Evolutionary conservation across 2,797 vertebrate genomes (phyloP), one percentile per base, ranked within the genome.

Genomic region (Phaenicophaeus curvirostris): DNA sequence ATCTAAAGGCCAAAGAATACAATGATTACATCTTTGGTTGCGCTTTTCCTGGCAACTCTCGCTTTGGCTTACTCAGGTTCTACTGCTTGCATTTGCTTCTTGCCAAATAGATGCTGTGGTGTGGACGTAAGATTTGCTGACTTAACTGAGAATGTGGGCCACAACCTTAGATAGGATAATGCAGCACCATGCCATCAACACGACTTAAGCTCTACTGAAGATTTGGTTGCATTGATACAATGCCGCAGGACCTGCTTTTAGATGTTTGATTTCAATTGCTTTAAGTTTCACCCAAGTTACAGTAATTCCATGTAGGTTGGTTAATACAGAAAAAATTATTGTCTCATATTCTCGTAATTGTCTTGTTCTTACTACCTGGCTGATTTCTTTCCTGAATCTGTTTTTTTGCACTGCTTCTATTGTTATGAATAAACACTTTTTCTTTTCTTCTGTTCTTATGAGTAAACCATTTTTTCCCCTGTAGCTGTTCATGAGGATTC

Each of bases 401-500:
- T 33, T 88, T 85, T 39, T 85, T 50, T 51, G 15, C 87, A 17
- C 30, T 33, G 2, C 44, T 74, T 44, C 19, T 79, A 4, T 28
- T 57, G 41, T 76, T 86, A 30, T 17, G 7, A 94, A 80, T 89
- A 76, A 94, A 44, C 51, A 27, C 24, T 96, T 65, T 94, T 96
- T 92, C 57, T 39, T 62, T n/a, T 2, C 44, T 74, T 44, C 23
- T 78, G 3, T 28, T 57, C 37, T 76, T 87, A 28, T 17, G 7
- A 94, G 78, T 88, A 74, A 95, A 44, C 51, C 24, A 21, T 79
- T 96, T 96, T 94, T 96, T 89, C 58, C 59, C 98, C 96, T 91
- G 21, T 96, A 99, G 99, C 96, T 85, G 96, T 93, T 94, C 96
- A 96, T 87, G 75, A 94, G n/a, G 96, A 97, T 88, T 96, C 98